Conservation (phyloP, 2,888 invertebrate species). For the Fragum whitleyi region DNA sequence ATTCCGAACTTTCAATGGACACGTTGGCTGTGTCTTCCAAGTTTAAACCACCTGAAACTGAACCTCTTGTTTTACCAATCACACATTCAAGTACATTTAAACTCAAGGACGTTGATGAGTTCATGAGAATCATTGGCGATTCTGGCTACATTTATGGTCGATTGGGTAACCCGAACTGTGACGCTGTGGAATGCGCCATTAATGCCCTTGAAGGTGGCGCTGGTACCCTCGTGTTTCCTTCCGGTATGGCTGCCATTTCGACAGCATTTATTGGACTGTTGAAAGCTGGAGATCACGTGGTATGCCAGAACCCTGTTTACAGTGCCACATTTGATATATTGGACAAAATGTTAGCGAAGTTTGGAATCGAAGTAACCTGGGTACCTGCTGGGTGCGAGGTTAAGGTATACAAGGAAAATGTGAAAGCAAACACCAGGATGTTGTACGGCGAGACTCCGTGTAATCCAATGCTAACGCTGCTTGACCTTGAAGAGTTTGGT, state of each 20-base stretch:
- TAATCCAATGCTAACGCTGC: constrained; percentile 83
- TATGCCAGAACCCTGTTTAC: constrained; percentile 81
- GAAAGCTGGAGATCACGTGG: constrained; percentile 84
- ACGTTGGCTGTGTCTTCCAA: constrained; percentile 72
- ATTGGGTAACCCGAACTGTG: constrained; percentile 76
- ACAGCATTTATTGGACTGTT: constrained; percentile 82
- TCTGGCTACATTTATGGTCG: constrained; percentile 82
- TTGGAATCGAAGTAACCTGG: constrained; percentile 78
- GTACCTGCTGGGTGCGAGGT: constrained; percentile 66
- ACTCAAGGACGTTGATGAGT: constrained; percentile 77
- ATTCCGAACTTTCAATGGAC: constrained; percentile 71
- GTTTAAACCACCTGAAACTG: constrained; percentile 63
- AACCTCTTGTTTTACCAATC: constrained; percentile 79
- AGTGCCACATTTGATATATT: constrained; percentile 79
- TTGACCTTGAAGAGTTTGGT: constrained; percentile 82
- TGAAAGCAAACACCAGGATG: constrained; percentile 83
- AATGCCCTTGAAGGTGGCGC: constrained; percentile 81
- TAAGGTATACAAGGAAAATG: constrained; percentile 76
- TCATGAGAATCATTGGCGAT: constrained; percentile 72
- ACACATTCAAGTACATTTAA: constrained; percentile 80
- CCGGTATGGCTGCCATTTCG: constrained; percentile 83
- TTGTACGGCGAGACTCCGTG: constrained; percentile 84
- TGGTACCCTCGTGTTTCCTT: constrained; percentile 78
- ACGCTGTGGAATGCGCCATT: constrained; percentile 77
- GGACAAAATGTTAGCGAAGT: constrained; percentile 76